Evolutionary conservation across 2,888 invertebrate species (phyloP).

Genomic region (Drosophila leonis): DNA sequence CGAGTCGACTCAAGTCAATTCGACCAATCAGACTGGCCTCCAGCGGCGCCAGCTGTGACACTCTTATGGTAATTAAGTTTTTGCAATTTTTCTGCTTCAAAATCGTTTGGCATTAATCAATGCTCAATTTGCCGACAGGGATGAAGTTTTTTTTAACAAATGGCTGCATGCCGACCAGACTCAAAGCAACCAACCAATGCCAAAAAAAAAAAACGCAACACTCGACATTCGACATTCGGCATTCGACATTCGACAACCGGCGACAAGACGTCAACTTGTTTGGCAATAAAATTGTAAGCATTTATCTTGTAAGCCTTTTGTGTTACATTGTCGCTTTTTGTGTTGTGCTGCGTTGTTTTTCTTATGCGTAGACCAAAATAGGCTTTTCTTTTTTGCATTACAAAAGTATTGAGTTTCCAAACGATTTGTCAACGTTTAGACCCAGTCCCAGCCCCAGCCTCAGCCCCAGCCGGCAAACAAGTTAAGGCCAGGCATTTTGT

Average conservation of each 20-base stretch:
- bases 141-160: constrained; percentile 63
- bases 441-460: constrained; percentile 41
- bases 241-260: constrained; percentile 39
- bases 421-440: constrained; percentile 81
- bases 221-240: constrained; percentile 9
- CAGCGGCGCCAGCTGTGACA: constrained; percentile 76
- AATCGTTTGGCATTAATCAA: constrained; percentile 65
- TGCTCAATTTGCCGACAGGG: constrained; percentile 60
- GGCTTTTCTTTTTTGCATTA: constrained; percentile 73
- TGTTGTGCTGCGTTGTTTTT: constrained; percentile 36
- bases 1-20: constrained; percentile 29
- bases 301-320: constrained; percentile 71
- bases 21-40: constrained; percentile 57
- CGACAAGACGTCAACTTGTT: constrained; percentile 72
- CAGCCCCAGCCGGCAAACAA: constrained; percentile 12
- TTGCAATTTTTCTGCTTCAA: constrained; percentile 29
- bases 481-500: constrained; percentile 64
- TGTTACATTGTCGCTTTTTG: constrained; percentile 34
- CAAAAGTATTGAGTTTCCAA: constrained; percentile 79
- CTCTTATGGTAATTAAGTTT: constrained; percentile 73
- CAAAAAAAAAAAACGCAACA: background rate
- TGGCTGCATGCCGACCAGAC: constrained; percentile 27
- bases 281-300: constrained; percentile 81
- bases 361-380: constrained; percentile 73
- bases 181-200: background rate